A percentile compares a stretch with the other conserved stretches of the same genome.
Evolutionary conservation across 1,140 invertebrate species (phyloP).

Genomic region (Drosophila oshimai): DNA sequence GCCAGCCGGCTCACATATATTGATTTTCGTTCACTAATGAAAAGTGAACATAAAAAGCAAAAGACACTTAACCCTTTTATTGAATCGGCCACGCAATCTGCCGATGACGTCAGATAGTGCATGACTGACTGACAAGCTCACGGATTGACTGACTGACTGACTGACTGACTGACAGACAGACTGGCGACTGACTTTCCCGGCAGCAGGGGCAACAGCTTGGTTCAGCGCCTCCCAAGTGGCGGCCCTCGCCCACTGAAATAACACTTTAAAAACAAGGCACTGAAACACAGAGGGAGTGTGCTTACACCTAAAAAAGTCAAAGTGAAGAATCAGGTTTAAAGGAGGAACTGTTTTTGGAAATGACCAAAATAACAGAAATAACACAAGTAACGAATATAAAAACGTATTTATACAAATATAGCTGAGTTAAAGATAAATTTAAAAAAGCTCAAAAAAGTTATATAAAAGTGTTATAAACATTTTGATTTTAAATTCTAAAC

Average conservation of each 20-base stretch:
- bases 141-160: neutral
- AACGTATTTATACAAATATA: no score
- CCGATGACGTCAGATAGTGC: constrained; percentile 71
- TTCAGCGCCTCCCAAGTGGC: constrained; percentile 28
- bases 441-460: no score
- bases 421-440: no score
- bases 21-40: constrained; percentile 80
- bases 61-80: constrained; percentile 78
- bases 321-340: neutral
- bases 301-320: neutral
- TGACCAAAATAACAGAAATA: no score
- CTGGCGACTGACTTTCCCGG: constrained; percentile 31
- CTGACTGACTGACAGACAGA: constrained; percentile 12
- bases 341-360: no score
- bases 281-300: neutral
- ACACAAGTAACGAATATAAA: no score
- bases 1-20: constrained; percentile 32
- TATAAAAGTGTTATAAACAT: no score
- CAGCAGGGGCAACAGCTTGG: constrained; percentile 32
- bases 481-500: no score
- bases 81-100: constrained; percentile 70
- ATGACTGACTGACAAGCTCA: constrained; percentile 22
- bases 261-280: constrained; percentile 61
- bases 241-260: constrained; percentile 19
- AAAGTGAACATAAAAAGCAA: constrained; percentile 73